Conservation (phyloP, 2,888 invertebrate species). For the Pedicia rivosa region DNA sequence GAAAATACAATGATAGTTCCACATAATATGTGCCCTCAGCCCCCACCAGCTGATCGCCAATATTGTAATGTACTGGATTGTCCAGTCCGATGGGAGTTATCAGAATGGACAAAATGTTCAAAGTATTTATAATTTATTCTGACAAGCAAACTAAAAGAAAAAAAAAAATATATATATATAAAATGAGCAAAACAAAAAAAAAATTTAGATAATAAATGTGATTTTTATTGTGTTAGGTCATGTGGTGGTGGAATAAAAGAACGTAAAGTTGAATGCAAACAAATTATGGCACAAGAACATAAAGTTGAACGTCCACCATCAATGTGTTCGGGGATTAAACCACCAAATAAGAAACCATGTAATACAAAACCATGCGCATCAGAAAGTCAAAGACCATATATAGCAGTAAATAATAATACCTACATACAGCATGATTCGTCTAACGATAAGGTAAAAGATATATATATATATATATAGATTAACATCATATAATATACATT, state of each 20-base stretch:
- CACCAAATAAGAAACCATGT: conserved; percentile 66
- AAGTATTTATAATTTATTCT: conserved; percentile 28
- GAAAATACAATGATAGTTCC: conserved; percentile 87
- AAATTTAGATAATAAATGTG: not conserved
- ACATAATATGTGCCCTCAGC: conserved; percentile 78
- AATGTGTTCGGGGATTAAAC: conserved; percentile 59
- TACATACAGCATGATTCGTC: conserved; percentile 72
- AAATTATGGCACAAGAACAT: conserved; percentile 86
- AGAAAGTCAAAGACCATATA: conserved; percentile 54
- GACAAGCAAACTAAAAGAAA: not conserved
- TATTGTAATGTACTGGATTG: conserved; percentile 89
- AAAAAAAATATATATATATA: not conserved
- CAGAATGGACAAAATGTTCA: conserved; percentile 83
- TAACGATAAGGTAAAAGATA: conserved; percentile 54
- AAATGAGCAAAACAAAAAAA: not conserved
- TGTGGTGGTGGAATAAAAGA: conserved; percentile 85
- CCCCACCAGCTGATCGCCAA: conserved; percentile 74
- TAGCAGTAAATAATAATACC: conserved; percentile 62
- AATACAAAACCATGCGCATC: conserved; percentile 66
- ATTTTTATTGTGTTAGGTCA: conserved; percentile 25
- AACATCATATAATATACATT: too few relatives aligned
- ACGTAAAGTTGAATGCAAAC: conserved; percentile 71
- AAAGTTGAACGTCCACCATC: conserved; percentile 61
- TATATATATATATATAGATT: too few relatives aligned
- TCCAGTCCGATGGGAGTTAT: conserved; percentile 76